A percentile compares a stretch with the other conserved stretches of the same genome.
Evolutionary conservation across 35 echinoderm and acorn worm species (phyloP).

Genomic region (Heliocidaris erythrogramma): DNA sequence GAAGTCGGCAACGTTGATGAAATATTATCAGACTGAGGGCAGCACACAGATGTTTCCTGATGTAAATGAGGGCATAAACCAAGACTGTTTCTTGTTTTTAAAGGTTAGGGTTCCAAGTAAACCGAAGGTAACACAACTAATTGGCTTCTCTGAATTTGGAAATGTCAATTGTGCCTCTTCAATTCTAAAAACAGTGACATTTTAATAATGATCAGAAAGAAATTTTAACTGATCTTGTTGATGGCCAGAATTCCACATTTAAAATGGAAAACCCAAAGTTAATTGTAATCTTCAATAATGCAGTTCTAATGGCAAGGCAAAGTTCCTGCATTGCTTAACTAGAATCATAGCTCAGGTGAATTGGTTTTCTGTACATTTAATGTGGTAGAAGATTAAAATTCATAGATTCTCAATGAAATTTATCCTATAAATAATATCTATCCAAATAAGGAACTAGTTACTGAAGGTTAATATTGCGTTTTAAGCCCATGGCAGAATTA

Average conservation of each 20-base stretch:
- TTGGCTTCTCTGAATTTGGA: neutral
- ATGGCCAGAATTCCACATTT: neutral
- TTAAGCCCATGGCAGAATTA: too few relatives aligned
- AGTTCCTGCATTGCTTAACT: too few relatives aligned
- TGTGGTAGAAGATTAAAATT: too few relatives aligned
- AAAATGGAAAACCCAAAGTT: neutral
- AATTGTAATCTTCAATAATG: neutral
- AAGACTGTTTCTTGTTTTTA: neutral
- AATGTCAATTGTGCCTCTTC: neutral
- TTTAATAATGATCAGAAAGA: neutral
- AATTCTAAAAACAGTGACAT: neutral
- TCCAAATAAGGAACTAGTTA: too few relatives aligned
- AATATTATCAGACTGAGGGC: neutral
- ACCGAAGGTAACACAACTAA: neutral
- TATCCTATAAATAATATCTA: too few relatives aligned
- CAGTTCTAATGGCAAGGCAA: too few relatives aligned
- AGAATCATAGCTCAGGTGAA: too few relatives aligned
- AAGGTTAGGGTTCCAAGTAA: neutral
- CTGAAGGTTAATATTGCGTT: too few relatives aligned
- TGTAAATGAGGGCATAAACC: neutral
- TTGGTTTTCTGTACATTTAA: too few relatives aligned
- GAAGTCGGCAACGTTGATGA: neutral
- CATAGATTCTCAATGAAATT: too few relatives aligned
- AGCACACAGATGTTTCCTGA: slow-evolving; percentile 16
- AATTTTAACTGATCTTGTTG: neutral